These are phyloP conservation scores for Agapostemon virescens DNA, from an alignment of 2,888 invertebrate genomes.

Conservation along the genomic window DNA sequence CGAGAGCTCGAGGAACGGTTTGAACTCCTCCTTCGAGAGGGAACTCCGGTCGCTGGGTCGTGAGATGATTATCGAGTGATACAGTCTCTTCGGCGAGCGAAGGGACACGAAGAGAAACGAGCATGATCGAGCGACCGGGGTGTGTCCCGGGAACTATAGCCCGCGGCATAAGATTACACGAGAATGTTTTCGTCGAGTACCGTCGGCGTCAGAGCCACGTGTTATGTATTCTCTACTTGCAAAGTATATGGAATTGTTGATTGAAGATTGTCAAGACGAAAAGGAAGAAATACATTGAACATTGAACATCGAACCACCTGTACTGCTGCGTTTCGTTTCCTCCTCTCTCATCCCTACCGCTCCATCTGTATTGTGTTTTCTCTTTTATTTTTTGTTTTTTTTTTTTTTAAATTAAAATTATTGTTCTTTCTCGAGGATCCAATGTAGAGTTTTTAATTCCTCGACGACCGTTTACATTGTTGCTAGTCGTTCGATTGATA, in stretches of 20 bases:
- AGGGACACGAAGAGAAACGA: background rate
- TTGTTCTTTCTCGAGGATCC: background rate
- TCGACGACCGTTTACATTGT: background rate
- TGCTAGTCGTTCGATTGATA: background rate
- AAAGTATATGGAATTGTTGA: slow-evolving; percentile 75
- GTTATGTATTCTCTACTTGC: slow-evolving; percentile 71
- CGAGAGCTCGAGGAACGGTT: background rate
- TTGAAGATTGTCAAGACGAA: slow-evolving; percentile 66
- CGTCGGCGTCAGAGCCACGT: slow-evolving; percentile 59
- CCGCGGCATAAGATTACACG: background rate
- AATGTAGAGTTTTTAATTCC: background rate
- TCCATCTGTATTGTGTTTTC: slow-evolving; percentile 4
- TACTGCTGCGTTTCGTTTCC: slow-evolving; percentile 70
- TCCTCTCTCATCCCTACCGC: slow-evolving; percentile 43
- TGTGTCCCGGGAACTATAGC: background rate
- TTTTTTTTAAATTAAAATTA: background rate
- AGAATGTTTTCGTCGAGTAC: slow-evolving; percentile 5
- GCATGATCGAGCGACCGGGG: background rate
- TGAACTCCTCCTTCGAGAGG: background rate
- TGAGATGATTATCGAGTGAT: background rate
- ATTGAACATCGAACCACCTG: slow-evolving; percentile 68
- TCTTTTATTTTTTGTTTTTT: background rate
- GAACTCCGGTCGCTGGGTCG: background rate
- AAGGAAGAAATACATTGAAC: slow-evolving; percentile 70
- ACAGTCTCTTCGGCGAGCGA: background rate